phyloP scores from a whole-genome alignment of 2,888 invertebrate species.

The Petrolisthes manimaculis region DNA sequence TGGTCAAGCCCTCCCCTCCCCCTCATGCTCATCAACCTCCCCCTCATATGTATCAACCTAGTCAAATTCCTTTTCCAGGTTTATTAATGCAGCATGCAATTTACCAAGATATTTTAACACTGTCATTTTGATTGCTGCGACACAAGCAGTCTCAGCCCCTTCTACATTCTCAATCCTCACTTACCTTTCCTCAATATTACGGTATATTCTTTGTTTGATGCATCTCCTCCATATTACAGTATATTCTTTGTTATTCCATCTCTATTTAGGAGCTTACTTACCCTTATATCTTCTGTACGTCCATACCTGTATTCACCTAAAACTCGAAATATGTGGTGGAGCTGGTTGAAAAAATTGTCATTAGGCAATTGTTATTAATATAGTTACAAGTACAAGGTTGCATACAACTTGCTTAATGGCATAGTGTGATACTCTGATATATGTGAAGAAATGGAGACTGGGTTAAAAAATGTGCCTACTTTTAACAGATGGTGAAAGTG shows the following conservation, averaged over 20 bases:
- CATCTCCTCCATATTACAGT: background rate
- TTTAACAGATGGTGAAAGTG: conserved; percentile 53
- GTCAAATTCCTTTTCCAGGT: too few relatives aligned
- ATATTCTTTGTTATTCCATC: background rate
- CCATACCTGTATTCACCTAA: background rate
- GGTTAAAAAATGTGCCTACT: background rate
- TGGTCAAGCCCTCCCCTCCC: too few relatives aligned
- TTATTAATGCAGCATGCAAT: too few relatives aligned
- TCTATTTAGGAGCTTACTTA: background rate
- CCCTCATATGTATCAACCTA: too few relatives aligned
- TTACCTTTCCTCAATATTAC: too few relatives aligned
- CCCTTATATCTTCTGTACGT: background rate
- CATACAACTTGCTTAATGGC: background rate
- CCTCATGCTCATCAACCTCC: too few relatives aligned
- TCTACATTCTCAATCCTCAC: too few relatives aligned
- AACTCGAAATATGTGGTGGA: background rate
- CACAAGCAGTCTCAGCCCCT: too few relatives aligned
- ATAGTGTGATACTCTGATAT: too few relatives aligned
- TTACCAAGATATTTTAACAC: too few relatives aligned
- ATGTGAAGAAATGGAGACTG: background rate
- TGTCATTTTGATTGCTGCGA: too few relatives aligned
- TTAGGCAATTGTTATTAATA: background rate
- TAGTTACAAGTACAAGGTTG: background rate
- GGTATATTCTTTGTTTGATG: too few relatives aligned
- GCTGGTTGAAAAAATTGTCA: background rate